phyloP scores from a whole-genome alignment of 2,888 invertebrate genomes.

The Agrilus cyanescens region DNA sequence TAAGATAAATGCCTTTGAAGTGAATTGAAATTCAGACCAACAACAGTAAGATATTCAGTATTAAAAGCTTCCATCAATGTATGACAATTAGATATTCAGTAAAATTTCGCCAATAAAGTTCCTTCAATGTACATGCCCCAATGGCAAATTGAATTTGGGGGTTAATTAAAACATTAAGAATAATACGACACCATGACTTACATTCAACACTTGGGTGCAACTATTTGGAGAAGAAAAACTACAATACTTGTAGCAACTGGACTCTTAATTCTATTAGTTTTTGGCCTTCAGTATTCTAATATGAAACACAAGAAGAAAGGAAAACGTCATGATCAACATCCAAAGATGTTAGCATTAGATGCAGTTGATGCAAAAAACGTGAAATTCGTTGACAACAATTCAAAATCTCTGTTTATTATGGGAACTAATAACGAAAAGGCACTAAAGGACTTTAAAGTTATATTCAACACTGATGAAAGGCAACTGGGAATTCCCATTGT shows the following conservation, averaged over 20 bases:
- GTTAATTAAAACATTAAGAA: neutral
- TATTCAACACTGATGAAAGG: conserved; percentile 19
- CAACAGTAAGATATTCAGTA: no score
- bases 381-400: conserved; percentile 13
- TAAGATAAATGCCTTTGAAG: no score
- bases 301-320: conserved; percentile 13
- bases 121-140: no score
- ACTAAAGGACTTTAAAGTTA: conserved; percentile 1
- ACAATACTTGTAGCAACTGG: conserved; percentile 33
- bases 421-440: neutral
- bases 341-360: conserved; percentile 16
- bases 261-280: conserved; percentile 33
- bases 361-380: conserved; percentile 15
- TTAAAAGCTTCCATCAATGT: no score
- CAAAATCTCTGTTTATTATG: conserved; percentile 1
- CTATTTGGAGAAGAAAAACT: conserved; percentile 40
- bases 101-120: no score
- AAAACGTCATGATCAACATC: conserved; percentile 14
- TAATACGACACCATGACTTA: conserved; percentile 21
- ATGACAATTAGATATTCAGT: no score
- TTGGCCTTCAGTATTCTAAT: conserved; percentile 36
- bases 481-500: conserved; percentile 36
- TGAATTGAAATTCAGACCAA: no score
- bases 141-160: no score
- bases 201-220: conserved; percentile 34